A percentile compares a stretch with the other conserved stretches of the same genome.
phyloP scores from a whole-genome alignment of 2,888 invertebrate species.

The Drosophila pegasa region DNA sequence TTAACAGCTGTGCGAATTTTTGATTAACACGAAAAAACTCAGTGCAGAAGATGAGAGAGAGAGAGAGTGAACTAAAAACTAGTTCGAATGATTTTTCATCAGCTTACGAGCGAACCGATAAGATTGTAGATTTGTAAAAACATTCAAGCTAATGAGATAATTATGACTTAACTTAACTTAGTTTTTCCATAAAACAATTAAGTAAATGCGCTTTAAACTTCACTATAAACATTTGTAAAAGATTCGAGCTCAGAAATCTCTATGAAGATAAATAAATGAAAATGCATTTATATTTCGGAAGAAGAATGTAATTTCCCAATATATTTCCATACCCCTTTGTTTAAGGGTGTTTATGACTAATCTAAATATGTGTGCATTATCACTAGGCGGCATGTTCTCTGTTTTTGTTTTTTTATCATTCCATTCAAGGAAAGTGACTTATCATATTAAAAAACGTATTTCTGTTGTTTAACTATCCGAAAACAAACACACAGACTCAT shows the following conservation, averaged over 20 bases:
- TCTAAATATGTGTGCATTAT: not conserved
- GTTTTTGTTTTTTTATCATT: conserved; percentile 3
- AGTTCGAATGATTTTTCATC: not conserved
- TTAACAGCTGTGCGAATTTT: conserved; percentile 64
- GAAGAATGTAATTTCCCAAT: not conserved
- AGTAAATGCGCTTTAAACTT: not conserved
- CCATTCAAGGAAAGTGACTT: conserved; percentile 7
- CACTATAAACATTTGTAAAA: not conserved
- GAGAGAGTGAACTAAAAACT: not conserved
- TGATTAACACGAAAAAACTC: not conserved
- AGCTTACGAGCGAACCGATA: not conserved
- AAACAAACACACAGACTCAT: conserved; percentile 20
- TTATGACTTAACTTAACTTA: not conserved
- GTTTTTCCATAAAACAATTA: not conserved
- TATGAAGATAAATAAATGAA: not conserved
- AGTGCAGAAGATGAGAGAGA: not conserved
- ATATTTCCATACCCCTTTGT: not conserved
- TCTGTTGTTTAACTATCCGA: not conserved
- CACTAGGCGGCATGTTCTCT: not conserved
- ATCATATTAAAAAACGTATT: conserved; percentile 1
- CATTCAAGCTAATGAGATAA: not conserved
- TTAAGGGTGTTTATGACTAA: not conserved
- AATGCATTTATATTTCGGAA: not conserved
- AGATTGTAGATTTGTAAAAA: not conserved
- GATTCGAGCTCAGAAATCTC: not conserved